These are phyloP conservation scores for Pristiophorus japonicus DNA, from an alignment of 2,113 vertebrate genomes.

Conservation along the genomic window DNA sequence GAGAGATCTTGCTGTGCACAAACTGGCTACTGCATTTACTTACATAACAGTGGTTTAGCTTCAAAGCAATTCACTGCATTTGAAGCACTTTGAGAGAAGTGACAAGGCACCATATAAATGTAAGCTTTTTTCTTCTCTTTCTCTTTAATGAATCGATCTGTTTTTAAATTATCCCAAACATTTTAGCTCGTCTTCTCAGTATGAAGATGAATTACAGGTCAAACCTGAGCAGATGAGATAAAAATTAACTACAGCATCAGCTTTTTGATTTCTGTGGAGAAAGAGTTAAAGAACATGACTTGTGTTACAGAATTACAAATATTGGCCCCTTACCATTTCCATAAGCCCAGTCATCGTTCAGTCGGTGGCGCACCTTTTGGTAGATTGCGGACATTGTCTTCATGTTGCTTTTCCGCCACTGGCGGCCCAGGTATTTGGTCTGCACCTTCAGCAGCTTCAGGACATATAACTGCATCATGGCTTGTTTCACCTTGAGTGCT, in stretches of 20 bases:
- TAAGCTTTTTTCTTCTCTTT: not conserved
- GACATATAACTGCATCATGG: conserved; percentile 98
- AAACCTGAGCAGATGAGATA: not conserved
- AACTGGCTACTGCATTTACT: not conserved
- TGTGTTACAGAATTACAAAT: not conserved
- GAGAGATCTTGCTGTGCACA: not conserved
- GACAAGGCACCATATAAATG: not conserved
- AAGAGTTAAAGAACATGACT: not conserved
- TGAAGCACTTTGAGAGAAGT: not conserved
- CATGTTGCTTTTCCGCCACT: conserved; percentile 99
- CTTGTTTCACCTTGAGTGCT: conserved; percentile 94
- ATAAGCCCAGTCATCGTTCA: conserved; percentile 95
- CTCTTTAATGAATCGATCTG: not conserved
- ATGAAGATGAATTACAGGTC: not conserved
- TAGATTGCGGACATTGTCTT: conserved; percentile 99
- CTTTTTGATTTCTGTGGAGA: not conserved
- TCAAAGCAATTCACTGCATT: not conserved
- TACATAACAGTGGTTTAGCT: not conserved
- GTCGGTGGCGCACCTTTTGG: conserved; percentile 92
- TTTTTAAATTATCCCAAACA: not conserved
- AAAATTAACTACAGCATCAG: not conserved
- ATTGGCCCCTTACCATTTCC: conserved; percentile 73
- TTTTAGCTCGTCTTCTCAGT: not conserved
- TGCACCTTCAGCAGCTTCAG: conserved; percentile 95
- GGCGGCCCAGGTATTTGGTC: conserved; percentile 91